Conservation (phyloP, 2,888 invertebrate species). For the Seira ritae region DNA sequence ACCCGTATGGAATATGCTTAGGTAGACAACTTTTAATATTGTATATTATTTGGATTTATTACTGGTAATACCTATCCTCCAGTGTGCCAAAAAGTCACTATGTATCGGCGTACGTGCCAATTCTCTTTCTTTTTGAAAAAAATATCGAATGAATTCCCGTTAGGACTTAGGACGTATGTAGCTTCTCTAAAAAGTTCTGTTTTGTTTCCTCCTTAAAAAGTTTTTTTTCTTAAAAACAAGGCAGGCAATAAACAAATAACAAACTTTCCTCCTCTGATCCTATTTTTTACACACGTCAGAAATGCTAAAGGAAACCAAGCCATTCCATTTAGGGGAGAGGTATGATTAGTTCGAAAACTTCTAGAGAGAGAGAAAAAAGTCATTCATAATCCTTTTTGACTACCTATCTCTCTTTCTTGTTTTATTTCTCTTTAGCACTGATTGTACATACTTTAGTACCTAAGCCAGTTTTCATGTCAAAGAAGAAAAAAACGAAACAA, state of each 20-base stretch:
- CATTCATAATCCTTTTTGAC: slow-evolving; percentile 47
- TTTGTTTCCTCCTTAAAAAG: neutral
- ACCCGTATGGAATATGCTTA: no score
- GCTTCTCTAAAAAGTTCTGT: neutral
- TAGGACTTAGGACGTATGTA: neutral
- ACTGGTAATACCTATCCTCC: no score
- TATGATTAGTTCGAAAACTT: neutral
- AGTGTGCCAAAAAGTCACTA: no score
- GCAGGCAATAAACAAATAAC: no score
- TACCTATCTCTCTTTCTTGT: no score
- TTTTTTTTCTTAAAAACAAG: no score
- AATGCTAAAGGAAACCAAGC: neutral
- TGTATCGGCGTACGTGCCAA: no score
- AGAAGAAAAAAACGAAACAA: neutral
- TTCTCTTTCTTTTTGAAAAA: neutral
- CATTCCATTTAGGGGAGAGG: neutral
- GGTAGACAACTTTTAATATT: no score
- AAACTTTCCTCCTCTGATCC: no score
- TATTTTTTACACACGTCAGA: no score
- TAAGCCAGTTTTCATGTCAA: neutral
- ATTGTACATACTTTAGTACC: no score
- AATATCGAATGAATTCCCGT: neutral
- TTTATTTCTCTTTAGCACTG: slow-evolving; percentile 17
- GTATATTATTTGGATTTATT: no score
- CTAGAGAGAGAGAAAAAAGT: slow-evolving; percentile 38